Base-by-base conservation (phyloP, 2,113 vertebrate species). In the Miniopterus natalensis region DNA sequence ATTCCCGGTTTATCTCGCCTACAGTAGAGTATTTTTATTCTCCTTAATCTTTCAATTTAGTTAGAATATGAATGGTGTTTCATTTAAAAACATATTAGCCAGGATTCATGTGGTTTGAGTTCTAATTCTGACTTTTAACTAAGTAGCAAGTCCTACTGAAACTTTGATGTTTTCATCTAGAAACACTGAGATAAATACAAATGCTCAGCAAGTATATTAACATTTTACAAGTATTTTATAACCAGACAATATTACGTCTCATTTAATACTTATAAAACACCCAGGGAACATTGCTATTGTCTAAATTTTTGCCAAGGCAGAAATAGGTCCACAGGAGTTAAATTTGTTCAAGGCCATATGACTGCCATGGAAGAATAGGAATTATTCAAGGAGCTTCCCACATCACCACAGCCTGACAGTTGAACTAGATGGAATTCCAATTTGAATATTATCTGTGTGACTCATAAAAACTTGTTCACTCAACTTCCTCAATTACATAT, bases 101-200 rank as follows among this genome's bases (percentile, higher is more conserved):
- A 79, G 49, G 40, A 91, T 91, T 74, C 42, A 42, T 55, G 27
- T 75, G 18, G 40, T 49, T 80, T 89, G 45, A 7, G 10, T 42
- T 74, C 70, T 90, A 87, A 71, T 83, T 77, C 31, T 84, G 63
- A 29, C 68, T 90, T 96, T 68, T 57, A 25, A 55, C 57, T 66
- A 88, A 79, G 27, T 23, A 70, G 20, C 45, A 91, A 88, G 73
- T 88, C 13, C 40, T 94, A 49, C 55, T 70, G 55, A 29, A 73
- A 12, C 14, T 4, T 87, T 86, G 25, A 1, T 42, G 40, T 49
- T 88, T 81, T 95, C 66, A 63, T 57, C 36, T 78, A 10, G 80
- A 88, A 88, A 74, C 20, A 61, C 40, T 59, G 25, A 61, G 45
- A 65, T 57, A 86, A 94, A 78, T 70, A 23, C n/a, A 70, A 71